Conservation (phyloP, 2,888 invertebrate genomes). For the Leptopilina drosophilae region DNA sequence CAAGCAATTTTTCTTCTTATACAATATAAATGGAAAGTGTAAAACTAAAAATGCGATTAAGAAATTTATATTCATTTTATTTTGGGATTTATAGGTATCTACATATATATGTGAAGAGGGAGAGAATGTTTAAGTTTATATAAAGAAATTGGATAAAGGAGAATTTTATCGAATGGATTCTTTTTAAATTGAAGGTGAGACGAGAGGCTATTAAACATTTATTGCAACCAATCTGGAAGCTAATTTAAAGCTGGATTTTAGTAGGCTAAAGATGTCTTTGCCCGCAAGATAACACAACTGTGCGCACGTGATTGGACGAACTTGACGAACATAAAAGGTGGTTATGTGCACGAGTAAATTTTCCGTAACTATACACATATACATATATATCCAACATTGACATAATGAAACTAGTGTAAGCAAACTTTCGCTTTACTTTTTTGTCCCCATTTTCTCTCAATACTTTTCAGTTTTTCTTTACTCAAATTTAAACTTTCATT, state of each 20-base stretch:
- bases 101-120: too few relatives aligned
- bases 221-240: constrained; percentile 28
- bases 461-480: too few relatives aligned
- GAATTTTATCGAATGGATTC: neutral
- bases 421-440: neutral
- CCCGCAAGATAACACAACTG: constrained; percentile 11
- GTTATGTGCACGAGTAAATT: constrained; percentile 25
- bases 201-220: constrained; percentile 21
- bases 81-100: neutral
- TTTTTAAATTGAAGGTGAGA: constrained; percentile 10
- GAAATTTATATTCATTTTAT: too few relatives aligned
- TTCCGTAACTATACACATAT: neutral
- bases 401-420: neutral
- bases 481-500: neutral
- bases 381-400: neutral
- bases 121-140: neutral
- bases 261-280: constrained; percentile 27
- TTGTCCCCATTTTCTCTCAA: too few relatives aligned
- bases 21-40: too few relatives aligned
- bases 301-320: constrained; percentile 28
- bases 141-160: constrained; percentile 4
- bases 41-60: too few relatives aligned
- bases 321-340: neutral
- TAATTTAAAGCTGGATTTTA: constrained; percentile 25
- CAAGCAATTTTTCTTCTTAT: too few relatives aligned